Evolutionary conservation across 1,140 invertebrate genomes (phyloP).

Genomic region (Cotesia glomerata): DNA sequence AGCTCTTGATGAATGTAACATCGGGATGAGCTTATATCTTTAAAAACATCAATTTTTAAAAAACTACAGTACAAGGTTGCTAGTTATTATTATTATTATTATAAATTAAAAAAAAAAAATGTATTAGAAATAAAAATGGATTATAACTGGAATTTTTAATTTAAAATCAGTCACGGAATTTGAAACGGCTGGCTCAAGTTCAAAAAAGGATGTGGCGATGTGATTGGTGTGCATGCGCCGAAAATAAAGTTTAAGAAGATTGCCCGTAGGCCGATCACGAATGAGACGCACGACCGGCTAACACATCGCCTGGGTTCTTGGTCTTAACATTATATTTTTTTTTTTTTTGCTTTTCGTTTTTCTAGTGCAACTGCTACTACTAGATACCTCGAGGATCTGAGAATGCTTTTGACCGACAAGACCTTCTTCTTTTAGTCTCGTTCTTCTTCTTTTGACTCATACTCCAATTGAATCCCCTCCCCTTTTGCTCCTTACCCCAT

Average conservation of each 20-base stretch:
- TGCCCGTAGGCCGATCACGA: constrained; percentile 57
- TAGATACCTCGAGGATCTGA: too few species aligned
- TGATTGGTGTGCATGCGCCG: constrained; percentile 34
- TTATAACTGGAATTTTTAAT: background rate
- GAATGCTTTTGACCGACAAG: constrained; percentile 15
- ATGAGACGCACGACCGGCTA: constrained; percentile 56
- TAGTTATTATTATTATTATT: too few species aligned
- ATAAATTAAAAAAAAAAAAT: too few species aligned
- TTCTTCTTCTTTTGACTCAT: background rate
- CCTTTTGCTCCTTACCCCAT: constrained; percentile 32
- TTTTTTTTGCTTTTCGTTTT: too few species aligned
- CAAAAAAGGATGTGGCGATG: background rate
- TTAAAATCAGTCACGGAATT: background rate
- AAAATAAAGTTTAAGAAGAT: constrained; percentile 45
- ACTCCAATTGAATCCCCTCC: background rate
- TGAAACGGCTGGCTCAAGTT: background rate
- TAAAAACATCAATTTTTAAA: too few species aligned
- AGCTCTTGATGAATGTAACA: too few species aligned
- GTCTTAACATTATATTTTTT: background rate
- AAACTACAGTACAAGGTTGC: too few species aligned
- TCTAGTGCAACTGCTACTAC: too few species aligned
- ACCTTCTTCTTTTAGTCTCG: background rate
- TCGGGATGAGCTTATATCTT: too few species aligned
- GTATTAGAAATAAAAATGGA: too few species aligned
- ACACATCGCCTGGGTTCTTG: constrained; percentile 46